These are phyloP conservation scores for Delia radicum DNA, from an alignment of 1,140 invertebrate species.

Conservation along the genomic window DNA sequence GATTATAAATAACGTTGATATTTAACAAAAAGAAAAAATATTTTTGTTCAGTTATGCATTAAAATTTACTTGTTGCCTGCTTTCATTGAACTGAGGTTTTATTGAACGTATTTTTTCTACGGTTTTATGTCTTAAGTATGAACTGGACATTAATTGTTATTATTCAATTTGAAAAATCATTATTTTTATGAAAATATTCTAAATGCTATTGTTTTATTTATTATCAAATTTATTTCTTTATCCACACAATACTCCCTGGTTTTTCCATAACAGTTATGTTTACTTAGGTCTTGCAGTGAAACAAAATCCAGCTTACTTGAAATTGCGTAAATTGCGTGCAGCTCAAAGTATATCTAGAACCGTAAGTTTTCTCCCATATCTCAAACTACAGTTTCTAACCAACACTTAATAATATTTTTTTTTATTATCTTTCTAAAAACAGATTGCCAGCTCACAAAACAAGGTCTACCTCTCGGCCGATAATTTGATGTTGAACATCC, in stretches of 20 bases:
- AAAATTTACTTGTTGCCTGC: no score
- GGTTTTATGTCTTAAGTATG: no score
- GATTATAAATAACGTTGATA: no score
- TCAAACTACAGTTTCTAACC: no score
- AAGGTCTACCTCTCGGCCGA: constrained; percentile 90
- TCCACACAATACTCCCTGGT: constrained; percentile 25
- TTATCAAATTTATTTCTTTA: not conserved
- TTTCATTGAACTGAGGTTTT: no score
- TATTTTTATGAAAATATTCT: no score
- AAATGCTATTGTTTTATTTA: no score
- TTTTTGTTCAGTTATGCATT: no score
- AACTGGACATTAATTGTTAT: no score
- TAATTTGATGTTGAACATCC: constrained; percentile 95
- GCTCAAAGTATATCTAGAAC: constrained; percentile 96
- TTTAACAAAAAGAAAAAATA: no score
- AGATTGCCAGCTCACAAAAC: constrained; percentile 94
- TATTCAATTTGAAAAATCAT: no score
- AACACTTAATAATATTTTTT: not conserved
- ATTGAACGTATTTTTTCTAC: no score
- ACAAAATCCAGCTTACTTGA: constrained; percentile 95
- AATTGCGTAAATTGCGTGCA: constrained; percentile 95
- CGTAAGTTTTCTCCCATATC: constrained; percentile 63
- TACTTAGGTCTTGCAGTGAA: constrained; percentile 94
- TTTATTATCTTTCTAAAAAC: constrained; percentile 25
- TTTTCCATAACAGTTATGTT: constrained; percentile 66